Evolutionary conservation across 2,113 vertebrate genomes (phyloP).

Genomic region (Neofelis nebulosa): DNA sequence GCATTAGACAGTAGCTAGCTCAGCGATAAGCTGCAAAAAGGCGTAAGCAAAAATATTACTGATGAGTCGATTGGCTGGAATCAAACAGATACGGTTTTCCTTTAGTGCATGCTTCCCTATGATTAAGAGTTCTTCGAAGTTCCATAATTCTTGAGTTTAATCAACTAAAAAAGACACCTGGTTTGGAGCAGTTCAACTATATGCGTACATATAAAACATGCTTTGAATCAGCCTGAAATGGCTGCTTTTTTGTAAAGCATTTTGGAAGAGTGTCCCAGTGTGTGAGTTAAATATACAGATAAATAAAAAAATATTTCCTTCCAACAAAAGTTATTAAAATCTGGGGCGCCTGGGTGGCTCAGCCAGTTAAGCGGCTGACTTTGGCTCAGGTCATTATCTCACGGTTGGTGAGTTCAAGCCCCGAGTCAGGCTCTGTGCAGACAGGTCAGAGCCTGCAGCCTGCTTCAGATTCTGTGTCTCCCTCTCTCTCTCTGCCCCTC

Average conservation of each 20-base stretch:
- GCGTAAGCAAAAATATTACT: not conserved
- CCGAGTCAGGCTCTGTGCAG: too few species aligned
- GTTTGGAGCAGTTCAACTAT: slow-evolving; percentile 20
- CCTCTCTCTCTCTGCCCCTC: too few species aligned
- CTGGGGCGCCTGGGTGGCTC: too few species aligned
- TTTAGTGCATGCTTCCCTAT: not conserved
- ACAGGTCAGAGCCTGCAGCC: too few species aligned
- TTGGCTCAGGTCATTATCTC: too few species aligned
- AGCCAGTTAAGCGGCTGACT: too few species aligned
- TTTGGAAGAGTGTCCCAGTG: not conserved
- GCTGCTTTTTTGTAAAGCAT: not conserved
- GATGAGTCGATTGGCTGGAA: not conserved
- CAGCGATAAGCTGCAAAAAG: slow-evolving; percentile 10
- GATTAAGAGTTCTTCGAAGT: slow-evolving; percentile 34
- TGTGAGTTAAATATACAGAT: not conserved
- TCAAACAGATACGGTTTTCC: not conserved
- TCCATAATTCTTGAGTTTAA: slow-evolving; percentile 33
- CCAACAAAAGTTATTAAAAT: not conserved
- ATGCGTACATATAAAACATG: not conserved
- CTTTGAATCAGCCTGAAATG: not conserved
- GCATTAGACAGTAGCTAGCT: slow-evolving; percentile 20
- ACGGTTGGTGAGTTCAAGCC: too few species aligned
- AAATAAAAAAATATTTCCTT: slow-evolving; percentile 42
- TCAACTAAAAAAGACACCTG: not conserved
- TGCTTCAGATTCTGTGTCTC: too few species aligned